Evolutionary conservation across 2,113 vertebrate species (phyloP), one percentile per base, ranked within the genome.

Genomic region (Rhabdornis inornatus): DNA sequence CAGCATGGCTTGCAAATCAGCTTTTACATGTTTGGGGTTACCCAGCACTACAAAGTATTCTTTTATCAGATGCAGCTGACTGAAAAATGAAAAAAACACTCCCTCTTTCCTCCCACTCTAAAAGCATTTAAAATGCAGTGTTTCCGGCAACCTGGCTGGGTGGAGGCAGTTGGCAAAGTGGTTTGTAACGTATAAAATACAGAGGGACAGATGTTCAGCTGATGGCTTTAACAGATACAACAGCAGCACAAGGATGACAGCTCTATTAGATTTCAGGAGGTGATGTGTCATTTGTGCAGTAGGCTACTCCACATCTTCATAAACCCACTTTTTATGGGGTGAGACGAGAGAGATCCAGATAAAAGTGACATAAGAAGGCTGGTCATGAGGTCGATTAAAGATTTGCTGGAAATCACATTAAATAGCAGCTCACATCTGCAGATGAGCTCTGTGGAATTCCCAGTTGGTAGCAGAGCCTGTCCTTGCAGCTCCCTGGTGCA

Each of bases 1-100:
- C 60, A 90, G 61, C 33, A 61, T 31, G 63, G 72, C 61, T 94
- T 83, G 45, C 86, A 92, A 93, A 89, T 30, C 44, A 93, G 83
- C 79, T 93, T 96, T 93, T 83, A 92, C 52, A 89, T 90, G 76
- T 81, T 95, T 95, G 76, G 90, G 90, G 90, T 95, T 95, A 92
- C 90, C 92, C 94, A 77, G 85, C 50, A 15, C 92, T 93, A 93
- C 88, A 92, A 94, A 96, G 72, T 78, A 65, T 88, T 89, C 57
- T 90, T 96, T 96, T 95, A 96, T 94, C 93, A 95, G 93, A 90
- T 82, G 69, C 90, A 95, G 95, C 93, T 97, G 96, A 96, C 93
- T 88, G 57, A 92, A 93, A 96, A 97, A 96, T 90, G 79, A 90
- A 75, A 68, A 89, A 94, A 89, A 61, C 94, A 93, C 47, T 90